phyloP scores from a whole-genome alignment of 2,797 vertebrate genomes.

The Helarctos malayanus region DNA sequence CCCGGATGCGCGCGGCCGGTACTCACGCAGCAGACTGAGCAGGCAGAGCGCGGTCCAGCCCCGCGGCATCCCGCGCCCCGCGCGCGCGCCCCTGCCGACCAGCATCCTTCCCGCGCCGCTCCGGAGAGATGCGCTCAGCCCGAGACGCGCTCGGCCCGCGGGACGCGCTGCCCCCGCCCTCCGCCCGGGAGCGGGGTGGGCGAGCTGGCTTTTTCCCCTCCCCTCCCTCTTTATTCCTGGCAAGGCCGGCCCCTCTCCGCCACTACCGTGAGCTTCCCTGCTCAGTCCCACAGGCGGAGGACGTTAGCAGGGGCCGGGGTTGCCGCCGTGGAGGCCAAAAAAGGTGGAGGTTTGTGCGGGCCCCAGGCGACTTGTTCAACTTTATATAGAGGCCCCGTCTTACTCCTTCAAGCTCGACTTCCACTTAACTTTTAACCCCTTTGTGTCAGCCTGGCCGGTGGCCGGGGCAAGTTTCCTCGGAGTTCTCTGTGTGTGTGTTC shows the following conservation, averaged over 20 bases:
- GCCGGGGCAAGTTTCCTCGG: background rate
- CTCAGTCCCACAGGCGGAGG: slow-evolving; percentile 59
- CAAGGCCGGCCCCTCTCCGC: slow-evolving; percentile 72
- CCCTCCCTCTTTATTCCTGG: slow-evolving; percentile 71
- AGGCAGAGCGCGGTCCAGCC: slow-evolving; percentile 82
- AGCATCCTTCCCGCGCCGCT: slow-evolving; percentile 79
- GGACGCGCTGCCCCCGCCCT: slow-evolving; percentile 72
- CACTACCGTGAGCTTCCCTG: slow-evolving; percentile 45
- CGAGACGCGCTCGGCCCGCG: background rate
- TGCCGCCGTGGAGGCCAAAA: slow-evolving; percentile 57
- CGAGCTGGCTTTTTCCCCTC: slow-evolving; percentile 60
- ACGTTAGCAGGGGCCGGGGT: background rate
- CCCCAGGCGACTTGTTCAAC: background rate
- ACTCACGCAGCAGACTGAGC: slow-evolving; percentile 88
- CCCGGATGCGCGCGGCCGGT: background rate
- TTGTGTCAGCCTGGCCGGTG: background rate
- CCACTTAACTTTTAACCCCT: slow-evolving; percentile 68
- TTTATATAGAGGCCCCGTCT: background rate
- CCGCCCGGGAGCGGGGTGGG: slow-evolving; percentile 70
- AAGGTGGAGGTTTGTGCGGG: slow-evolving; percentile 49
- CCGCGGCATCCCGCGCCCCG: slow-evolving; percentile 82
- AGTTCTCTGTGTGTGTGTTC: background rate
- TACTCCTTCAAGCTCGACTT: background rate
- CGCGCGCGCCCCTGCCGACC: slow-evolving; percentile 63
- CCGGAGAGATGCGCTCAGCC: slow-evolving; percentile 26